Evolutionary conservation across 1,140 invertebrate species (phyloP), one percentile per base, ranked within the genome.

Genomic region (Schlechtendalia chinensis): DNA sequence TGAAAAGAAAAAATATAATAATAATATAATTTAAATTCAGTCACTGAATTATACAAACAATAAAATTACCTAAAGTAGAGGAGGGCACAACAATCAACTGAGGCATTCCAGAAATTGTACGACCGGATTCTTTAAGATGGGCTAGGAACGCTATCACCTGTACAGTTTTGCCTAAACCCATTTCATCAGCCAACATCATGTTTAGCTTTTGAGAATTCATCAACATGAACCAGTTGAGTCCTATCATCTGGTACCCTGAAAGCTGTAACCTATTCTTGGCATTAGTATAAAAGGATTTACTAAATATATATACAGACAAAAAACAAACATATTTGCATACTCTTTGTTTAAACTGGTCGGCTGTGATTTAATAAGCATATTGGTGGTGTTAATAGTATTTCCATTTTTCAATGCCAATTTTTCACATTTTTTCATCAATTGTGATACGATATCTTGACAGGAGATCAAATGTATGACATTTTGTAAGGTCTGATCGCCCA

Each of bases 1-100:
- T 86, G 77, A 82, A 83, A 32, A 65, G 12, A 71, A 71, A 67
- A 17, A n/a, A 71, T 24, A 16, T 11, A 1, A 47, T 29, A 74
- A 39, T 22, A 50, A 54, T 24, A 17, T 11, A 67, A 67, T 11
- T 6, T 29, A 19, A n/a, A n/a, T 16, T n/a, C n/a, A n/a, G n/a
- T n/a, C n/a, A n/a, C n/a, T 39, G 8, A 39, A 39, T 39, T 1
- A 32, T 58, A 22, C 6, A 72, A 47, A 22, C 2, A 54, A 72
- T 22, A 24, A 22, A 54, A 82, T 87, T 85, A 93, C 93, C 93
- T 84, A 97, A 88, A 0, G 95, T 97, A 39, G 94, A 96, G 61
- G 95, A 93, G 14, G 96, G 96, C 63, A 96, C 95, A 50, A 98
- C 92, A 83, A 98, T 92, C 58, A 98, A 87, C 88, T 97, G 95